Base-by-base conservation (phyloP, 1,140 invertebrate species). In the Drosophila watanabei region DNA sequence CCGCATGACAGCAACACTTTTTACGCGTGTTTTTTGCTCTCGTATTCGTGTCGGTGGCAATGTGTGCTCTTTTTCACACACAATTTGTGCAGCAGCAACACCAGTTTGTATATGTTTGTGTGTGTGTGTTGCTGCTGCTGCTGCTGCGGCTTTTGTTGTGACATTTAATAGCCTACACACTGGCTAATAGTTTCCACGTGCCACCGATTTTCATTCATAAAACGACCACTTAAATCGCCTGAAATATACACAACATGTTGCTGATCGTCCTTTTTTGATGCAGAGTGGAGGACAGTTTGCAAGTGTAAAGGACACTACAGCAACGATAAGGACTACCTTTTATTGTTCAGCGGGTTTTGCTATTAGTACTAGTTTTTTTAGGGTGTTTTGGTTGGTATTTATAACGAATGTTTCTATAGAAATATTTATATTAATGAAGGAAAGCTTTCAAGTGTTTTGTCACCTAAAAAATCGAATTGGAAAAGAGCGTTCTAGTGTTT, bases 181-280 rank as follows among this genome's bases (percentile, higher is more conserved):
- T 70, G 48, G 85, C 85, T 87, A 87, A 89, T 87, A 89, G 84
- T 87, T 89, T 87, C 82, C 85, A 89, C 85, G 84, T 89, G 85
- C 77, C 57, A 64, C 77, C 77, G 76, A 80, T 70, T 87, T 87
- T 80, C 84, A 87, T 87, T 87, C 85, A 87, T 87, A 89, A 87
- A 87, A 87, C 68, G 52, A 62, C 54, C 62, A 59, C 57, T 81
- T 68, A 56, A 86, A 58, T 41, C 69, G 82, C 68, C 35, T 35
- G 52, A 39, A 57, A 57, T 57, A 57, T 28, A n/a, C 33, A 65
- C 45, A 72, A 82, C 75, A 66, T 82, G 66, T 68, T 56, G 76
- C 79, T 63, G 70, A 71, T 73, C 59, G 30, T 54, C 49, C 60
- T 35, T 51, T 58, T 60, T 35, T 49, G 35, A 24, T 13, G 24